A percentile compares a stretch with the other conserved stretches of the same genome.
These are phyloP conservation scores for Atta colombica DNA, from an alignment of 1,140 invertebrate species.

Conservation along the genomic window DNA sequence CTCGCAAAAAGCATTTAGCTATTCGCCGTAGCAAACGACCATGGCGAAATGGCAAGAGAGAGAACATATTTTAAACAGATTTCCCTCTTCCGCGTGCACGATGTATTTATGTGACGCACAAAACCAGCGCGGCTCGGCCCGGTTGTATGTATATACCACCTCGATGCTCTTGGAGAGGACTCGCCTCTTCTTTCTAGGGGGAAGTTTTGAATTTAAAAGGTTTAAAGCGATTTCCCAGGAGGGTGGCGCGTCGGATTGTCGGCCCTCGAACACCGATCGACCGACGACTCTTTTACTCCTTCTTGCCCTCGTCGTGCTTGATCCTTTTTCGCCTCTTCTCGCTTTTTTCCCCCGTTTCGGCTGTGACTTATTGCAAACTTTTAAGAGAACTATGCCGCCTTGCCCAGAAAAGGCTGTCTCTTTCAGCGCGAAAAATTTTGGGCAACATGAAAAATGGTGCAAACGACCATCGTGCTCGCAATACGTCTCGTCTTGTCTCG, in stretches of 20 bases:
- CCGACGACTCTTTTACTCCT: constrained; percentile 62
- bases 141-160: constrained; percentile 27
- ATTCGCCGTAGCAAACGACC: constrained; percentile 87
- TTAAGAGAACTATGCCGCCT: constrained; percentile 42
- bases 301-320: constrained; percentile 9
- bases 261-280: constrained; percentile 76
- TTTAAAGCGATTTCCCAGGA: constrained; percentile 86
- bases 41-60: constrained; percentile 83
- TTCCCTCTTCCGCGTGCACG: constrained; percentile 81
- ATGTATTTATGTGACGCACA: constrained; percentile 84
- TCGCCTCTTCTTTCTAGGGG: constrained; percentile 64
- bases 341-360: constrained; percentile 33
- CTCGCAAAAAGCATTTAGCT: constrained; percentile 87
- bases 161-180: constrained; percentile 65
- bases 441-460: constrained; percentile 64
- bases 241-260: constrained; percentile 80
- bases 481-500: constrained; percentile 31
- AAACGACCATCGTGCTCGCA: not conserved
- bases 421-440: constrained; percentile 45
- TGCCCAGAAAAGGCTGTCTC: not conserved
- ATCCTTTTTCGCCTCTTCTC: constrained; percentile 43
- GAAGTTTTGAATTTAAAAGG: constrained; percentile 84
- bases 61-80: constrained; percentile 86
- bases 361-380: constrained; percentile 77
- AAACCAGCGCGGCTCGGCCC: constrained; percentile 57